A percentile compares a stretch with the other conserved stretches of the same genome.
Evolutionary conservation across 2,113 vertebrate genomes (phyloP).

Genomic region (Rhadina sibilatrix): DNA sequence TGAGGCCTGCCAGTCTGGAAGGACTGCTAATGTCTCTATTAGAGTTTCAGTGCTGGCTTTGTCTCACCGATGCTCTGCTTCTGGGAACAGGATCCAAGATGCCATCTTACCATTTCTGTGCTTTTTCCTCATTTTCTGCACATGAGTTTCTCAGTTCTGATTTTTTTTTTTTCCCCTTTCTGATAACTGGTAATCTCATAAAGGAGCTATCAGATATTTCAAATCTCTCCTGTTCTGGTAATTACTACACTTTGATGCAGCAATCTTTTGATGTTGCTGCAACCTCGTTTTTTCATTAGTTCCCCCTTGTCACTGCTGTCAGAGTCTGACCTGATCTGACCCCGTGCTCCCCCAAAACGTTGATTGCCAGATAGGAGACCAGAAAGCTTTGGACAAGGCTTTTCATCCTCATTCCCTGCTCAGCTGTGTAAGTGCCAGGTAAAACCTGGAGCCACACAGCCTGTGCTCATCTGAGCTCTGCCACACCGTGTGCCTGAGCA

Average conservation of each 20-base stretch:
- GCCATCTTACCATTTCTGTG: neutral
- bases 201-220: slow-evolving; percentile 28
- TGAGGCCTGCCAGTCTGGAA: neutral
- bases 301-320: neutral
- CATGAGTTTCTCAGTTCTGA: neutral
- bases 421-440: neutral
- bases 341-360: neutral
- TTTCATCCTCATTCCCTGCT: neutral
- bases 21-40: neutral
- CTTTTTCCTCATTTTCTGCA: neutral
- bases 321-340: slow-evolving; percentile 1
- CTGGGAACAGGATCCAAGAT: neutral
- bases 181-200: slow-evolving; percentile 46
- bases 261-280: slow-evolving; percentile 57
- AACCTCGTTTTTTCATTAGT: slow-evolving; percentile 26
- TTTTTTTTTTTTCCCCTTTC: neutral
- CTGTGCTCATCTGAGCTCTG: neutral
- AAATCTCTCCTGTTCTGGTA: slow-evolving; percentile 52
- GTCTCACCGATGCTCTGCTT: neutral
- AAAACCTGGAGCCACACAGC: neutral
- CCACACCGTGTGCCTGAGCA: neutral
- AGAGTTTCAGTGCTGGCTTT: neutral
- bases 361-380: neutral
- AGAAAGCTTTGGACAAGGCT: neutral
- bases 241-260: slow-evolving; percentile 41